Evolutionary conservation across 2,797 vertebrate genomes (phyloP).

Genomic region (Anabas testudineus): DNA sequence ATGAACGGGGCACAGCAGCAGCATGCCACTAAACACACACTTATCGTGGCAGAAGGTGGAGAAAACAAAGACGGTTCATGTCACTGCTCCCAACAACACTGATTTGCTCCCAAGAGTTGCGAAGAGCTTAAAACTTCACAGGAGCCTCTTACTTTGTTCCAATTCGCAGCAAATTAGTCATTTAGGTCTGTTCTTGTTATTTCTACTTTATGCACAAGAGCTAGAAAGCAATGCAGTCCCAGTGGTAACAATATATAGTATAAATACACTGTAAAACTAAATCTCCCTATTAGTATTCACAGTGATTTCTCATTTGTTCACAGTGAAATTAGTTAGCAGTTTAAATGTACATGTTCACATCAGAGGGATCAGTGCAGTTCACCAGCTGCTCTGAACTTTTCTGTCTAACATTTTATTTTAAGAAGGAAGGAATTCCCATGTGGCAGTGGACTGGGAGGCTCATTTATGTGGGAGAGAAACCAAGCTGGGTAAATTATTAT

Average conservation of each 20-base stretch:
- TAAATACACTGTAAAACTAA: not conserved
- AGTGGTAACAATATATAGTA: not conserved
- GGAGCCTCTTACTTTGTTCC: constrained; percentile 34
- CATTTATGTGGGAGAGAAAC: constrained; percentile 50
- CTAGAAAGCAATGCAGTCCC: not conserved
- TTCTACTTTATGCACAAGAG: constrained; percentile 43
- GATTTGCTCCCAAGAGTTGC: not conserved
- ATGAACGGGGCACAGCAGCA: constrained; percentile 4
- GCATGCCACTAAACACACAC: constrained; percentile 15
- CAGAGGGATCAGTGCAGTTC: constrained; percentile 28
- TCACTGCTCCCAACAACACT: not conserved
- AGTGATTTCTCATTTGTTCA: constrained; percentile 24
- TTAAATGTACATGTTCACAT: constrained; percentile 22
- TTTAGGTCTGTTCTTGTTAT: constrained; percentile 37
- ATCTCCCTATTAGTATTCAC: not conserved
- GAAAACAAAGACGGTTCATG: not conserved
- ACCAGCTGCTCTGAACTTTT: constrained; percentile 35
- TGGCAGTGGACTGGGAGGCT: constrained; percentile 33
- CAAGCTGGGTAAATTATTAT: constrained; percentile 51
- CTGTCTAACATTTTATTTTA: constrained; percentile 45
- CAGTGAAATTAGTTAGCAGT: constrained; percentile 5
- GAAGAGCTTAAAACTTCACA: constrained; percentile 7
- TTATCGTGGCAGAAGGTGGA: constrained; percentile 1
- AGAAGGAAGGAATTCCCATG: constrained; percentile 58
- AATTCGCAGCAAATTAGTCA: constrained; percentile 37